phyloP scores from a whole-genome alignment of 30 jellyfish, hydroid and myxozoan genomes.

The Aurelia aurita region DNA sequence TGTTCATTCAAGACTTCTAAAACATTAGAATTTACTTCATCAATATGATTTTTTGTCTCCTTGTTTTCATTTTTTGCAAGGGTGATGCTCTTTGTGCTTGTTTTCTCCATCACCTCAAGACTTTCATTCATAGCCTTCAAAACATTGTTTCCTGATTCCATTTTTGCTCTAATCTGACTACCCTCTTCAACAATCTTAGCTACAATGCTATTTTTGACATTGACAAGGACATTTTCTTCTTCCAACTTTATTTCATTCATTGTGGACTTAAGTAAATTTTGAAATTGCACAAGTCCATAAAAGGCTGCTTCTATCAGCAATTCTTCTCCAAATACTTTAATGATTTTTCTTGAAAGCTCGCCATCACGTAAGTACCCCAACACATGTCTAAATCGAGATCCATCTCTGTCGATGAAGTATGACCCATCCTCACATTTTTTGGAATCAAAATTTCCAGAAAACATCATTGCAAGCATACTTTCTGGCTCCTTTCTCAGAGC shows the following conservation, averaged over 20 bases:
- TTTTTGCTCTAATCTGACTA: too few species aligned
- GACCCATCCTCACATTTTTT: background rate
- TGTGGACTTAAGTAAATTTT: background rate
- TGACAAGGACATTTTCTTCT: background rate
- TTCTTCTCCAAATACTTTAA: constrained; percentile 13
- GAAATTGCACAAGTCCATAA: background rate
- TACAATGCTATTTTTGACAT: background rate
- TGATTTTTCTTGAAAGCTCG: constrained; percentile 1
- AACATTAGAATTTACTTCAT: too few species aligned
- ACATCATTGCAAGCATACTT: constrained; percentile 19
- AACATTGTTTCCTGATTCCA: too few species aligned
- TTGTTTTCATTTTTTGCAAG: too few species aligned
- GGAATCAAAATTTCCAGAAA: background rate
- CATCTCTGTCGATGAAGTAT: constrained; percentile 33
- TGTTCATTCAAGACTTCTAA: too few species aligned
- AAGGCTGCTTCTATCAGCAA: constrained; percentile 21
- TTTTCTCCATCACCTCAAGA: too few species aligned
- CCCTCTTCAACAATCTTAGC: background rate
- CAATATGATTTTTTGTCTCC: too few species aligned
- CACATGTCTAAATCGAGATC: constrained; percentile 8
- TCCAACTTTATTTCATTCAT: background rate
- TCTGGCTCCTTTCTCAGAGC: constrained; percentile 10
- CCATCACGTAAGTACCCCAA: background rate
- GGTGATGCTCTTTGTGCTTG: too few species aligned
- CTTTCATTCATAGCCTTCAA: too few species aligned